Conservation (phyloP, 2,888 invertebrate genomes). For the Zeuzera pyrina region DNA sequence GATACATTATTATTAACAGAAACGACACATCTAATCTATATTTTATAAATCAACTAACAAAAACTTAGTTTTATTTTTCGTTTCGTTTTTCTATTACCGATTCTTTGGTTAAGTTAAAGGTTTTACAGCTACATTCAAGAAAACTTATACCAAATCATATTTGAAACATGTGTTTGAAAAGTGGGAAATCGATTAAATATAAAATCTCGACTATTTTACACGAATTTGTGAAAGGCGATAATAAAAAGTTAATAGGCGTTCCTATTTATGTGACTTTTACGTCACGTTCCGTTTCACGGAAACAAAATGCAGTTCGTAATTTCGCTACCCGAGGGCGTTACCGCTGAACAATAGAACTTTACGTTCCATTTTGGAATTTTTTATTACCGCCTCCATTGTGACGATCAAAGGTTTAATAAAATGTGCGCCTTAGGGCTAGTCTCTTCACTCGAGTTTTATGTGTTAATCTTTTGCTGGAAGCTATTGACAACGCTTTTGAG, state of each 20-base stretch:
- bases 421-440: conserved; percentile 20
- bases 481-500: too few species aligned
- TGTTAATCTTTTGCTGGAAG: conserved; percentile 7
- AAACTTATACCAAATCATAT: too few species aligned
- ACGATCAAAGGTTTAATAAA: conserved; percentile 36
- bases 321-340: conserved; percentile 24
- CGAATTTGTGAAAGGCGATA: conserved; percentile 14
- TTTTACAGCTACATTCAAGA: too few species aligned
- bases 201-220: conserved; percentile 6
- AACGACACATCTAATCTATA: too few species aligned
- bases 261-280: conserved; percentile 35
- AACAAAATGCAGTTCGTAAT: conserved; percentile 32
- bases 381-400: conserved; percentile 30
- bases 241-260: conserved; percentile 41
- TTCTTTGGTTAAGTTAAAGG: too few species aligned
- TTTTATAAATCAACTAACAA: too few species aligned
- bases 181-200: conserved; percentile 15
- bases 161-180: too few species aligned
- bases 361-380: conserved; percentile 31
- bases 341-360: conserved; percentile 36
- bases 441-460: conserved; percentile 21
- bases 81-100: too few species aligned
- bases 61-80: too few species aligned
- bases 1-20: too few species aligned
- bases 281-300: conserved; percentile 23